Percentiles rank a stretch among this genome's conserved stretches.
phyloP scores from a whole-genome alignment of 2,888 invertebrate species.

The Cepaea hortensis region DNA sequence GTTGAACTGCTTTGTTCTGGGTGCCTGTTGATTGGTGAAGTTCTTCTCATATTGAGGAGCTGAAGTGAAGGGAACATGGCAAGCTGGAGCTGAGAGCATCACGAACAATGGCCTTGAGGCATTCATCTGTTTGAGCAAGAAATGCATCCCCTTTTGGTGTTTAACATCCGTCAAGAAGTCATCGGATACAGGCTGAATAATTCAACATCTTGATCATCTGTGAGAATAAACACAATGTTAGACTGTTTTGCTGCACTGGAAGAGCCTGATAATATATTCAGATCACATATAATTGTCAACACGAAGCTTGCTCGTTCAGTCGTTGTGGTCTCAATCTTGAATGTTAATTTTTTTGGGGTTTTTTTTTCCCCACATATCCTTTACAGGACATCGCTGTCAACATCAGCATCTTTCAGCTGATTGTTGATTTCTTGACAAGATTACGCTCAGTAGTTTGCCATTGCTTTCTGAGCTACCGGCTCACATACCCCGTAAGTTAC shows the following conservation, averaged over 20 bases:
- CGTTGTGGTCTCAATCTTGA: background rate
- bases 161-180: slow-evolving; percentile 51
- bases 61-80: slow-evolving; percentile 90
- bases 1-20: slow-evolving; percentile 83
- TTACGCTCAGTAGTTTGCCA: too few relatives aligned
- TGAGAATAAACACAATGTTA: slow-evolving; percentile 94
- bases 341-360: too few relatives aligned
- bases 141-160: slow-evolving; percentile 72
- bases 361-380: too few relatives aligned
- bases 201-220: slow-evolving; percentile 98
- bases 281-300: background rate
- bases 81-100: slow-evolving; percentile 91
- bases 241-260: slow-evolving; percentile 77
- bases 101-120: slow-evolving; percentile 84
- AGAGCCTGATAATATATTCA: background rate
- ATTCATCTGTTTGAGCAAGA: slow-evolving; percentile 60
- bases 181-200: slow-evolving; percentile 80
- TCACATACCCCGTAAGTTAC: too few relatives aligned
- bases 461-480: too few relatives aligned
- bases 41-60: slow-evolving; percentile 83
- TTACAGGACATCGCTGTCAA: too few relatives aligned
- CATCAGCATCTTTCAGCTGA: too few relatives aligned
- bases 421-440: too few relatives aligned
- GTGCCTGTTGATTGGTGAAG: slow-evolving; percentile 81
- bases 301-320: background rate